phyloP scores from a whole-genome alignment of 1,140 invertebrate genomes.

The Anastrepha ludens region DNA sequence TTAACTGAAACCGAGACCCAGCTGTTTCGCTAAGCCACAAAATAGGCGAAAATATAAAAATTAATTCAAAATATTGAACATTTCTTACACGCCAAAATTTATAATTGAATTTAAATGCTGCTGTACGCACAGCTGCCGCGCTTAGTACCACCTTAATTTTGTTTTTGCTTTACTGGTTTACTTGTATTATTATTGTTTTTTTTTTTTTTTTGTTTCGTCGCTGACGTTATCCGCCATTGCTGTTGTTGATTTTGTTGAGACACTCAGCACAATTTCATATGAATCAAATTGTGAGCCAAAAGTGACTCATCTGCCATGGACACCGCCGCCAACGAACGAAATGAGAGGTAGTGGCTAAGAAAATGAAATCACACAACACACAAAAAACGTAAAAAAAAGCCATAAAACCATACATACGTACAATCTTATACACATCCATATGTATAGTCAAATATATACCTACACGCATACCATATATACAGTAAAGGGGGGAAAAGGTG shows the following conservation, averaged over 20 bases:
- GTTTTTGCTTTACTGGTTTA: not conserved
- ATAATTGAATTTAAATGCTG: no score
- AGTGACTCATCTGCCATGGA: conserved; percentile 61
- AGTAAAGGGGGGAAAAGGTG: not conserved
- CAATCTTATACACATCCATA: not conserved
- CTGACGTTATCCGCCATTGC: not conserved
- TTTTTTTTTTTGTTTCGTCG: not conserved
- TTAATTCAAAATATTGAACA: not conserved
- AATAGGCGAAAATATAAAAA: not conserved
- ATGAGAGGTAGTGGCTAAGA: conserved; percentile 54
- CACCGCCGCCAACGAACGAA: not conserved
- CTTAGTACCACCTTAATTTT: not conserved
- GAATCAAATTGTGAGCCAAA: conserved; percentile 63
- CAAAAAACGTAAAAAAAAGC: conserved; percentile 10
- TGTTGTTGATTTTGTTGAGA: conserved; percentile 56
- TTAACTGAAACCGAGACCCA: not conserved
- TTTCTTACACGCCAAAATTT: no score
- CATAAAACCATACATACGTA: not conserved
- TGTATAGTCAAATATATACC: not conserved
- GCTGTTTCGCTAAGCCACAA: not conserved
- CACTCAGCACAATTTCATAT: conserved; percentile 63
- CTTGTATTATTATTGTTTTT: not conserved
- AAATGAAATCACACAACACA: conserved; percentile 53
- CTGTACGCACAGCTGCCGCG: no score
- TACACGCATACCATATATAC: not conserved